A percentile compares a stretch with the other conserved stretches of the same genome.
Conservation (phyloP, 2,797 vertebrate species). For the Urophycis tenuis region DNA sequence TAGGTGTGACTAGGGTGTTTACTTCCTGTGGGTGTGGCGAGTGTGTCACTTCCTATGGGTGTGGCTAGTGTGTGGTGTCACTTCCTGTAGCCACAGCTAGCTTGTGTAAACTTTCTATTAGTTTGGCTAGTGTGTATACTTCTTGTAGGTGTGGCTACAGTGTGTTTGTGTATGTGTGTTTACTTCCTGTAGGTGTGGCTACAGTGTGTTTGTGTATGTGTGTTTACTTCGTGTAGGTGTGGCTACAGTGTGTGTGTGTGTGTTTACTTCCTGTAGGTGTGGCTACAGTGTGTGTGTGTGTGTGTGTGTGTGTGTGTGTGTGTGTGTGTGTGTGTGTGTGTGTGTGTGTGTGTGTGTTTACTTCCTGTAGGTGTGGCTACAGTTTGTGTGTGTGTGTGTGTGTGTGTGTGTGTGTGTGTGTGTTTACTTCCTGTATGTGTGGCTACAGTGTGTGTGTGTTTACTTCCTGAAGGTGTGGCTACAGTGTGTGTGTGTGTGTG, state of each 20-base stretch:
- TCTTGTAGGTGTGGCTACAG: not conserved
- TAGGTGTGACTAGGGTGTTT: not conserved
- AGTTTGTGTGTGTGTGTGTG: not conserved
- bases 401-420: not conserved
- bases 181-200: not conserved
- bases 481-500: too few species aligned
- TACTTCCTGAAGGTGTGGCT: constrained; percentile 1
- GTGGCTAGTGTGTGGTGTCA: constrained; percentile 68
- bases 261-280: too few species aligned
- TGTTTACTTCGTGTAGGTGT: too few species aligned
- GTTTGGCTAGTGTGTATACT: not conserved
- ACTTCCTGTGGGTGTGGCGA: too few species aligned
- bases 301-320: not conserved
- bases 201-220: not conserved
- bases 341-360: constrained; percentile 7
- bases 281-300: constrained; percentile 1
- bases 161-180: too few species aligned
- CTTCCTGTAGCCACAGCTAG: not conserved
- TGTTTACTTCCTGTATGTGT: not conserved
- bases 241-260: not conserved
- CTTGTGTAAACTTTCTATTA: not conserved
- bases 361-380: too few species aligned
- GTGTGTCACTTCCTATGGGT: constrained; percentile 42
- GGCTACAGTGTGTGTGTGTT: too few species aligned
- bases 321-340: constrained; percentile 9